Evolutionary conservation across 2,113 vertebrate genomes (phyloP), one percentile per base, ranked within the genome.

Genomic region (Catagonus wagneri): DNA sequence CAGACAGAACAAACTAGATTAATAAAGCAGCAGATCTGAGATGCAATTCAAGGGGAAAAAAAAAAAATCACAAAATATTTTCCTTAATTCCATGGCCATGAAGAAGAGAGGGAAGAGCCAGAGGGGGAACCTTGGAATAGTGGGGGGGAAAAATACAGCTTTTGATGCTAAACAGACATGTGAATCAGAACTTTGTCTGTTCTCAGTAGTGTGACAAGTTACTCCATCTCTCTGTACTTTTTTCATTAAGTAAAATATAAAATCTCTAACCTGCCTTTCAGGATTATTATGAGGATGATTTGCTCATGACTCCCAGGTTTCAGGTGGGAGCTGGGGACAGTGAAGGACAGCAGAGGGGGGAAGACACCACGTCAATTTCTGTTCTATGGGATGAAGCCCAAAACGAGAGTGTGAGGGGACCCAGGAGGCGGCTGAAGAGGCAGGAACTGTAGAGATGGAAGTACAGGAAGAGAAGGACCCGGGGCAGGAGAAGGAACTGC

Each of bases 391-490:
- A 32, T 54, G 54, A 25, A 29, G 7, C 52, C 0, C 10, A 71
- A 23, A 32, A 81, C 1, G 34, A 44, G 10, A 0, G 1, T 1
- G 20, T 29, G 69, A 15, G 25, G 25, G 22, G 13, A 29, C 29
- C 25, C 0, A 8, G 29, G 2, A 0, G 7, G 61, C 10, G 16
- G 34, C 29, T 39, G 13, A 50, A 23, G 34, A n/a, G 0, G 50
- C 60, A 71, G 17, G 13, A 19, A 29, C 75, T 3, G 34, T 8
- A 2, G 25, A 56, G 15, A 5, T 20, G 23, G 44, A 27, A 14
- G n/a, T 10, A 0, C 1, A 44, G 44, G 7, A 29, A 25, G 34
- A 89, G 12, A 22, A 17, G 61, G 25, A 29, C 12, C 12, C 11
- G 61, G 61, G 61, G 25, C 61, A 27, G 58, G 22, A 60, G 2